Percentiles rank a stretch among this genome's conserved stretches.
Evolutionary conservation across 2,797 vertebrate species (phyloP).

Genomic region (Lithobates pipiens): DNA sequence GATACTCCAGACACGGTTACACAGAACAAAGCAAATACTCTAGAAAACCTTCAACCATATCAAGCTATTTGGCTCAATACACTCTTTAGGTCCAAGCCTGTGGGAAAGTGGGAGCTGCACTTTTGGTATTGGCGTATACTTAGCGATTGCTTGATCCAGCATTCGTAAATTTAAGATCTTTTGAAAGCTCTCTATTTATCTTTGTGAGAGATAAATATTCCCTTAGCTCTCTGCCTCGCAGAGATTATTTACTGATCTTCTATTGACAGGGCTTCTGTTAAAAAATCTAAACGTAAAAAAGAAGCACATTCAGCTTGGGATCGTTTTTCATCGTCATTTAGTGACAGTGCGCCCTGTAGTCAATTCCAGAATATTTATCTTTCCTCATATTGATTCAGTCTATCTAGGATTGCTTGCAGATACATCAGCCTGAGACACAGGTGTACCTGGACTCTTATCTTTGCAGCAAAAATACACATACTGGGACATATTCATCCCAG

Average conservation of each 20-base stretch:
- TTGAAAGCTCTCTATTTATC: conserved; percentile 69
- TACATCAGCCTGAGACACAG: conserved; percentile 33
- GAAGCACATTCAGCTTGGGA: conserved; percentile 71
- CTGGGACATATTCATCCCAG: background rate
- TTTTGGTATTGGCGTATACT: background rate
- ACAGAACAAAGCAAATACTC: background rate
- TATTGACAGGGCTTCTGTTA: conserved; percentile 75
- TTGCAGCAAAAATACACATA: background rate
- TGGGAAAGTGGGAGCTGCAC: background rate
- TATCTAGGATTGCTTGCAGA: conserved; percentile 63
- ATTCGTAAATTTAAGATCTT: conserved; percentile 70
- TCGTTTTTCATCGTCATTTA: conserved; percentile 78
- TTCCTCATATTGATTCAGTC: conserved; percentile 72
- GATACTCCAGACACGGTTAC: no score
- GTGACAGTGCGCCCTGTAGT: conserved; percentile 74
- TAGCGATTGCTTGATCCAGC: background rate
- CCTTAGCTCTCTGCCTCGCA: conserved; percentile 68
- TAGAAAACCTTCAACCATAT: background rate
- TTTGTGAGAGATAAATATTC: conserved; percentile 64
- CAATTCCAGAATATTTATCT: conserved; percentile 77
- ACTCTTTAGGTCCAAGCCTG: background rate
- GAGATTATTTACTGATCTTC: conserved; percentile 77
- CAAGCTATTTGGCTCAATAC: background rate
- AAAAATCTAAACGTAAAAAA: conserved; percentile 79
- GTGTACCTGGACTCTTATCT: background rate